These are phyloP conservation scores for Circaetus gallicus DNA, from an alignment of 2,113 vertebrate genomes.

Conservation along the genomic window DNA sequence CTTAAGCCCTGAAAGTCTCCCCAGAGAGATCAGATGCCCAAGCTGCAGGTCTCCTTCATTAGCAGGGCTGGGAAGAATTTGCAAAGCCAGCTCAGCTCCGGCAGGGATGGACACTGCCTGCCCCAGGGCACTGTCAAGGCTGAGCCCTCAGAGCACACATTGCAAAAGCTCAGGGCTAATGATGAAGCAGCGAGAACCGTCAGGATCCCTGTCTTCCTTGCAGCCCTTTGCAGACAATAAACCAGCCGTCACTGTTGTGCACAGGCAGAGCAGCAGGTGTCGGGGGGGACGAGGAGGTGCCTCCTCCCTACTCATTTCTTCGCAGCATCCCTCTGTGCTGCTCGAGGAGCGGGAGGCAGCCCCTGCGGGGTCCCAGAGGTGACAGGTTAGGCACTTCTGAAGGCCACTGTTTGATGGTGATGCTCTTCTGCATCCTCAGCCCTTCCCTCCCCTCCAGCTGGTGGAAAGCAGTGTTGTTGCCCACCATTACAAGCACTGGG, in stretches of 20 bases:
- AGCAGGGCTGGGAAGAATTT: not conserved
- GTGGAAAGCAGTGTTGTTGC: not conserved
- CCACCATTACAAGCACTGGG: not conserved
- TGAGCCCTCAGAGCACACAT: not conserved
- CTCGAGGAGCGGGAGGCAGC: not conserved
- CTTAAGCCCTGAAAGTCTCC: not conserved
- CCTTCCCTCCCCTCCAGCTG: not conserved
- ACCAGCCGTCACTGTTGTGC: fast-evolving
- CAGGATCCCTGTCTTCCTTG: not conserved
- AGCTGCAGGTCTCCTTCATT: not conserved
- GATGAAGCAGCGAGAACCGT: not conserved
- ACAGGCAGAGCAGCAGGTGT: not conserved
- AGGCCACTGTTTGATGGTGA: not conserved
- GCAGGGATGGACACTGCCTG: not conserved
- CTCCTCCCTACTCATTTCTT: not conserved
- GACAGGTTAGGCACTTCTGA: not conserved
- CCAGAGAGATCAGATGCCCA: not conserved
- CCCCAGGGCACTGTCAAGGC: not conserved
- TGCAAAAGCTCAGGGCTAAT: not conserved
- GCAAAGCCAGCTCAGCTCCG: not conserved
- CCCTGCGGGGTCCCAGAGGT: not conserved
- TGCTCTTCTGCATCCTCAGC: not conserved
- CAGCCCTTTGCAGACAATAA: not conserved
- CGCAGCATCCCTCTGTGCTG: fast-evolving
- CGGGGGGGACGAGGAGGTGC: not conserved